These are phyloP conservation scores for Diplazon laetatorius DNA, from an alignment of 2,888 invertebrate genomes.

Conservation along the genomic window DNA sequence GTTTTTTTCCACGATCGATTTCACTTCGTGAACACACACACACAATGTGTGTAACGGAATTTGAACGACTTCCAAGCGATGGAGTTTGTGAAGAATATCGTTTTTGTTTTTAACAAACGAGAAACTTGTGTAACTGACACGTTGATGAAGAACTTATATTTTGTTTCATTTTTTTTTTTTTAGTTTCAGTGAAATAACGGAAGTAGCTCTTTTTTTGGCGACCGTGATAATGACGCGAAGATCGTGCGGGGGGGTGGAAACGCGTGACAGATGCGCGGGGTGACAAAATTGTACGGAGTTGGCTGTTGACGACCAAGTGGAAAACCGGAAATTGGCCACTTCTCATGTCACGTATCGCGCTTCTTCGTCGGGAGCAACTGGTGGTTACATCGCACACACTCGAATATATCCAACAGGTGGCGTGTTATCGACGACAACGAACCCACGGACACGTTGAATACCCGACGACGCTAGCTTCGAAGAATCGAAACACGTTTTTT, in stretches of 20 bases:
- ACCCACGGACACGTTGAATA: neutral
- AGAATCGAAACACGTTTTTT: no score
- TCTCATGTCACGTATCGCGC: slow-evolving; percentile 68
- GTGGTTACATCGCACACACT: slow-evolving; percentile 63
- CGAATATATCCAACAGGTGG: slow-evolving; percentile 24
- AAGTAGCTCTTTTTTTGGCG: neutral
- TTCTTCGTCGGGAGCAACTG: slow-evolving; percentile 73
- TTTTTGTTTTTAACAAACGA: no score
- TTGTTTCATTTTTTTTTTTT: no score
- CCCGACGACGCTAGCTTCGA: neutral
- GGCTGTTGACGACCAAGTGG: slow-evolving; percentile 50
- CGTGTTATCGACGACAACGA: neutral
- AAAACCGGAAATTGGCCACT: slow-evolving; percentile 76
- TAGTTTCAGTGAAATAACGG: no score
- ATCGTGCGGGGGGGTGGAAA: slow-evolving; percentile 12
- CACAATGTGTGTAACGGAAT: no score
- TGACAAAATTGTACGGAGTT: no score
- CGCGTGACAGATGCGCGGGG: slow-evolving; percentile 67
- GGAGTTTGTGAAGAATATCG: no score
- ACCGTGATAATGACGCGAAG: slow-evolving; percentile 1
- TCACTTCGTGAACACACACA: no score
- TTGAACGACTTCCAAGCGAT: no score
- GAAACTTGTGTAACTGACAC: no score
- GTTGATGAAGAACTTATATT: no score
- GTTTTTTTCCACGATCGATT: no score